Base-by-base conservation (phyloP, 2,113 vertebrate genomes). In the Thalassoma bifasciatum region DNA sequence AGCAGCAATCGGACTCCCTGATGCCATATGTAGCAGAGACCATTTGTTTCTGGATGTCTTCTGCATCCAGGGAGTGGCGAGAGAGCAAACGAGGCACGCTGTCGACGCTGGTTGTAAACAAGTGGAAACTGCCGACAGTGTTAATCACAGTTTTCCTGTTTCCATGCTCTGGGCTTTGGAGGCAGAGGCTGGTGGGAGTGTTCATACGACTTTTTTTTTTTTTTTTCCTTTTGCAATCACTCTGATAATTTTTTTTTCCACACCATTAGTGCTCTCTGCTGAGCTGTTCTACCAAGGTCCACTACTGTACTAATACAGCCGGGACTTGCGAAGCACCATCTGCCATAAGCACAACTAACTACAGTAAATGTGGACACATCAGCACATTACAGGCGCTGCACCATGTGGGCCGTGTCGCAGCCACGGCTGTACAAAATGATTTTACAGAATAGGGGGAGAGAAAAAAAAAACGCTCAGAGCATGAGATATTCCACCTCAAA, bases 221-320 rank as follows among this genome's bases (percentile, higher is more conserved):
- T 19, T 53, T 24, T 66, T 85, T 19, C 17, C 49, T 24, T 62
- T 85, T 75, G 63, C 71, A 75, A 65, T 81, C 34, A 34, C 52
- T 61, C 49, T 66, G 70, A 85, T 58, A 70, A 81, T 87, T 88
- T 30, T 30, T 30, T 30, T 30, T 91, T 90, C 90, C 85, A 87
- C 86, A 72, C 85, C 83, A 90, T 92, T 91, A 90, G 78, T 72
- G 66, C 77, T 92, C 89, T 88, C 74, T 90, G 92, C 91, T 91
- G 90, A 92, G 90, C 82, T 88, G 86, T 90, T 85, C 58, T 67
- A 68, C 67, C 77, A 81, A 74, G 71, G 81, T 82, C 69, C 71
- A 75, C 78, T 12, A 67, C 53, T 70, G 71, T 76, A 69, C 66
- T 67, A 54, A 74, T 74, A 86, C 68, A 77, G 79, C 49, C 13